Evolutionary conservation across 2,113 vertebrate species (phyloP), one percentile per base, ranked within the genome.

Genomic region (Sterrhoptilus dennistouni): DNA sequence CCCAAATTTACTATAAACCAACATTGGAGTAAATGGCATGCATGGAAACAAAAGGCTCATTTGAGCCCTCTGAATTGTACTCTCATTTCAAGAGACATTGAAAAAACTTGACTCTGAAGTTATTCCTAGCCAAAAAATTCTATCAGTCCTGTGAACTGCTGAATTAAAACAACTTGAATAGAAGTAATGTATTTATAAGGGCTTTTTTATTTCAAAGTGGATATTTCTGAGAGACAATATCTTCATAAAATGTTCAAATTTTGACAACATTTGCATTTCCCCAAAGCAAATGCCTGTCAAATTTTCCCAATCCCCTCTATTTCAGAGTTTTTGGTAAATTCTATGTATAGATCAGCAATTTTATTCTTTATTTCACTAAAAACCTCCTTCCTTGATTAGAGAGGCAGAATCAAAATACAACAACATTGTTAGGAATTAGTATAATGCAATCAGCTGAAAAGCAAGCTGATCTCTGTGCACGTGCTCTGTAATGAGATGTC

Each of bases 381-480:
- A 53, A 71, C 35, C 31, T 65, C 60, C 22, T 53, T 47, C n/a
- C 38, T 49, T 54, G 83, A 86, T 52, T 83, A 96, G 40, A 44
- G 6, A 86, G 25, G 9, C 33, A 64, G 40, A 80, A 74, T 89
- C 12, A 92, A 59, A 95, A 79, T 25, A 81, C 82, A 60, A 18
- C 13, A 57, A 45, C 53, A 45, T 29, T 77, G 27, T 82, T 40
- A 84, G 45, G 40, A 91, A 92, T 93, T 24, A 88, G 71, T 72
- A 75, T 95, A 95, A 95, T 69, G 65, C 33, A 77, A 89, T 80
- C 50, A 78, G 36, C 45, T 75, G 82, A 79, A 93, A 93, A 44
- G 8, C 79, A 80, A 5, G 27, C n/a, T 59, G n/a, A 69, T 66
- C 28, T 72, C 25, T 31, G 63, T 12, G 45, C 40, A 31, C 4